Percentiles rank a stretch among this genome's conserved stretches.
Evolutionary conservation across 2,113 vertebrate species (phyloP).

Genomic region (Rhegmatorhina hoffmannsi): DNA sequence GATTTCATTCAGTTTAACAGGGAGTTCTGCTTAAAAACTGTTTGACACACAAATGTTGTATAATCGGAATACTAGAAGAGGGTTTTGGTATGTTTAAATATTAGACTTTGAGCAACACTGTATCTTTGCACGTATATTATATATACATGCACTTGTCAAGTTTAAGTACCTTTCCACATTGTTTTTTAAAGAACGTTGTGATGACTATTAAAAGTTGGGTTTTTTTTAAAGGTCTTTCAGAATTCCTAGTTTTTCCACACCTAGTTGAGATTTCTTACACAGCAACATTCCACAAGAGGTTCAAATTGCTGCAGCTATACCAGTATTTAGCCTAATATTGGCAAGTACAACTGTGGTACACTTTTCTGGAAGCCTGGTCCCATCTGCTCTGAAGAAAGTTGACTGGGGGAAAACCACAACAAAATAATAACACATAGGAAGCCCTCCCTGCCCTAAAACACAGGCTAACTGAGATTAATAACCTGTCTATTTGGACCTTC

Average conservation of each 20-base stretch:
- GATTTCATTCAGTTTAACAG: not conserved
- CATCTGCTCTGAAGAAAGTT: not conserved
- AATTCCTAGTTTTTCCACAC: not conserved
- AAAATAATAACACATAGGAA: not conserved
- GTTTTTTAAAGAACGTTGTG: not conserved
- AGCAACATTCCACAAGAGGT: not conserved
- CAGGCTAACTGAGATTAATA: not conserved
- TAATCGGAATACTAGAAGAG: not conserved
- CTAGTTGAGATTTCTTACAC: not conserved
- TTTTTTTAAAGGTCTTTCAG: not conserved
- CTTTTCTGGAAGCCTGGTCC: not conserved
- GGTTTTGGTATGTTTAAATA: not conserved
- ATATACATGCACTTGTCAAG: too few relatives aligned
- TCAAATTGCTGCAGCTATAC: not conserved
- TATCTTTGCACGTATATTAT: not conserved
- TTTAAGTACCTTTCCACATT: not conserved
- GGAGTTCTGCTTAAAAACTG: not conserved
- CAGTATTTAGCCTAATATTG: not conserved
- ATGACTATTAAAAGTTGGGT: not conserved
- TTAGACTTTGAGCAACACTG: not conserved
- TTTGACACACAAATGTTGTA: not conserved
- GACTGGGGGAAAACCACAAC: rapidly evolving
- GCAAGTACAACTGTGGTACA: not conserved
- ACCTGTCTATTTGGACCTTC: not conserved
- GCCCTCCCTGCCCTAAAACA: not conserved